These are phyloP conservation scores for Dynastes grantii DNA, from an alignment of 2,888 invertebrate genomes.

Conservation along the genomic window DNA sequence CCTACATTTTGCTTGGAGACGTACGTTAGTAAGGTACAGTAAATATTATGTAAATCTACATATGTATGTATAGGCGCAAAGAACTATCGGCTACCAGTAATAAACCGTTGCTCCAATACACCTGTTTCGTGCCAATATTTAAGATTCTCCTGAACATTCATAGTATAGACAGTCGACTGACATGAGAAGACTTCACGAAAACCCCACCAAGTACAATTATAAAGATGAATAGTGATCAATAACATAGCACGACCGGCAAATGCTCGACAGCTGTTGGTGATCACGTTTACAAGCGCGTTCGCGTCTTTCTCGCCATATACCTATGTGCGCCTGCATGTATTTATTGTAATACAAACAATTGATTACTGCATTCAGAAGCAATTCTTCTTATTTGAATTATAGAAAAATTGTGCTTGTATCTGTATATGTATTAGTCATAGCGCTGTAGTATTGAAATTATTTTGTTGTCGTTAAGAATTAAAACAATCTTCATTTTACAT, in stretches of 20 bases:
- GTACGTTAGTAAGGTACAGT: too few relatives aligned
- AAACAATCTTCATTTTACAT: too few relatives aligned
- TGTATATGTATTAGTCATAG: too few relatives aligned
- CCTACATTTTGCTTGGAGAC: too few relatives aligned
- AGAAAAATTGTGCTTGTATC: too few relatives aligned
- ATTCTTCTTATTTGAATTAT: too few relatives aligned
- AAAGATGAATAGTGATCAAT: constrained; percentile 39
- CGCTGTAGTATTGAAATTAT: too few relatives aligned
- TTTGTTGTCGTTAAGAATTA: too few relatives aligned
- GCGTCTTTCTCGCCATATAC: not conserved
- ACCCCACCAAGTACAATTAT: constrained; percentile 33
- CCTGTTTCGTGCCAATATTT: constrained; percentile 5
- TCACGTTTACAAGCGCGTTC: constrained; percentile 33
- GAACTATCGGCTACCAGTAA: too few relatives aligned
- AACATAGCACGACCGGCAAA: constrained; percentile 36
- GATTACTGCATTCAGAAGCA: too few relatives aligned
- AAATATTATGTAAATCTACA: too few relatives aligned
- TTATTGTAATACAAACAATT: not conserved
- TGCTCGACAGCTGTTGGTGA: constrained; percentile 36
- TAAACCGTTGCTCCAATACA: not conserved
- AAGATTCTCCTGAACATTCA: not conserved
- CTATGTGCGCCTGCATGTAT: not conserved
- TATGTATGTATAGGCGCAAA: too few relatives aligned
- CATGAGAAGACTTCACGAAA: constrained; percentile 9
- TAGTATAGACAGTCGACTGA: not conserved